Evolutionary conservation across 2,797 vertebrate species (phyloP).

Genomic region (Acropternis orthonyx): DNA sequence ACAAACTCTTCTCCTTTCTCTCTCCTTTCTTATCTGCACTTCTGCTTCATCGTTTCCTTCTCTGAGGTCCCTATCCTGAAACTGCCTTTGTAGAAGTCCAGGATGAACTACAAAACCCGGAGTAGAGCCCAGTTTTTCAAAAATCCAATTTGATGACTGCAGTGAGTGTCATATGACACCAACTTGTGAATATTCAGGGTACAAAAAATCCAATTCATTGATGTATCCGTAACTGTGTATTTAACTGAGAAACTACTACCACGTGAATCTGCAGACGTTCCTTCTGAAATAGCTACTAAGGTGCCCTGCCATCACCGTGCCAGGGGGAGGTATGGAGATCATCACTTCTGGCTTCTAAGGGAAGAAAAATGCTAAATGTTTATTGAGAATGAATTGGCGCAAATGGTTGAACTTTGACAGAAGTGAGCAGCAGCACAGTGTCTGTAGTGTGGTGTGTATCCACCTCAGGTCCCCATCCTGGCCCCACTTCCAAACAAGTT

Average conservation of each 20-base stretch:
- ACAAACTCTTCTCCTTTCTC: conserved; percentile 37
- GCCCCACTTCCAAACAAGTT: conserved; percentile 15
- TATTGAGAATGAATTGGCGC: not conserved
- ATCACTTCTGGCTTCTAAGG: not conserved
- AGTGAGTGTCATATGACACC: not conserved
- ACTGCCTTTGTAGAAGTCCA: not conserved
- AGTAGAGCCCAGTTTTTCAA: not conserved
- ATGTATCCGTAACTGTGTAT: not conserved
- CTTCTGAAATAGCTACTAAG: not conserved
- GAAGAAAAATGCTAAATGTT: not conserved
- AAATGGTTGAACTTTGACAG: not conserved
- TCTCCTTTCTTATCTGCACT: not conserved
- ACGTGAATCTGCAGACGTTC: not conserved
- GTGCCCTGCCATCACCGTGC: not conserved
- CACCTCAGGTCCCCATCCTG: not conserved
- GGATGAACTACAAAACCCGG: not conserved
- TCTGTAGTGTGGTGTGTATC: not conserved
- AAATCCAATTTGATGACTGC: not conserved
- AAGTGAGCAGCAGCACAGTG: not conserved
- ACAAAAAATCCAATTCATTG: not conserved
- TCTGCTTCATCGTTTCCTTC: not conserved
- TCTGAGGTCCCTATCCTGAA: not conserved
- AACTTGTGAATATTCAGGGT: not conserved
- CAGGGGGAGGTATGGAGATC: not conserved
- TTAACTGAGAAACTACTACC: not conserved